Base-by-base conservation (phyloP, 2,113 vertebrate genomes). In the Hippocampus guttulatus region DNA sequence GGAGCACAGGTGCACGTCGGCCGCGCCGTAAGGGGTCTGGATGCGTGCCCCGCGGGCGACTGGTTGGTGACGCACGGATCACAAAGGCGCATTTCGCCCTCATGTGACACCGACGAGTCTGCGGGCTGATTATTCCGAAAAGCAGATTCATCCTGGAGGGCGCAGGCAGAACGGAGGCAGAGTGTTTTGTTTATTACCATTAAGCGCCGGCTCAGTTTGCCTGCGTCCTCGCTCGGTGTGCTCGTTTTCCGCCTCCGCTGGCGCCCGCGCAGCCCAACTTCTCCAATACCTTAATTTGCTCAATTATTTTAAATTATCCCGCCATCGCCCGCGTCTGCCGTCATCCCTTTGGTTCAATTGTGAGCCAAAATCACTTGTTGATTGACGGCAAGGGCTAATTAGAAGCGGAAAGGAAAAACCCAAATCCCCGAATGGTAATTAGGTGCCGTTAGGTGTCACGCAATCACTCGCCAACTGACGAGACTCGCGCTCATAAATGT, bases 261-360 rank as follows among this genome's bases (percentile, higher is more conserved):
- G 85, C 82, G 84, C 76, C 87, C 85, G 82, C 85, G 81, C 90
- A 87, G 87, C 84, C 33, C 85, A 81, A 88, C 83, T 85, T 85
- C 89, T 91, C 77, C 84, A 90, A 89, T 88, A 84, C 63, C 68
- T 73, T 87, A 88, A 89, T 90, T 88, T 88, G 84, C 86, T 86
- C 88, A 90, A 91, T 93, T 92, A 93, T 91, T 91, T 91, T 91
- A 90, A 91, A 93, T 93, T 92, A 92, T 86, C 81, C 82, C 74
- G 66, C 86, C 84, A 90, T 87, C 82, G 81, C 83, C 83, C 70
- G 83, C 78, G 72, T 82, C 86, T 85, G 85, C 89, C 85, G 78
- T 86, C 33, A 27, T 85, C 86, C 84, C 87, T 66, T 89, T 79
- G 85, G 88, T 88, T 91, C 83, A 88, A 88, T 88, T 85, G 81